Conservation (phyloP, 1,140 invertebrate genomes). For the Aphaenogaster ashmeadi region DNA sequence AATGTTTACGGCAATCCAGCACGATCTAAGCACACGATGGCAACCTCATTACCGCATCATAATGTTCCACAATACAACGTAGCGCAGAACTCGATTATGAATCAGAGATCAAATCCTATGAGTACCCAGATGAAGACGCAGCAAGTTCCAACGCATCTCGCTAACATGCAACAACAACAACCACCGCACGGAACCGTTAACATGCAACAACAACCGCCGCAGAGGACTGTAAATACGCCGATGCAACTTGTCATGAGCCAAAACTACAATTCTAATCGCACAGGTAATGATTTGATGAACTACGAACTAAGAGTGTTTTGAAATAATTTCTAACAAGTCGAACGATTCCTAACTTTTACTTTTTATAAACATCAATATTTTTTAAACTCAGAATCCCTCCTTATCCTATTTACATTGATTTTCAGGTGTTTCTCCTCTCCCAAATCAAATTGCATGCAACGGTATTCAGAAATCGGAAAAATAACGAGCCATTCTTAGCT, state of each 20-base stretch:
- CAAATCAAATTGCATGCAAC: constrained; percentile 79
- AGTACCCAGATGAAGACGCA: constrained; percentile 84
- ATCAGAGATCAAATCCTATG: constrained; percentile 83
- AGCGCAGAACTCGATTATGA: constrained; percentile 81
- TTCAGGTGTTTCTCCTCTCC: constrained; percentile 74
- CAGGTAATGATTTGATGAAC: constrained; percentile 77
- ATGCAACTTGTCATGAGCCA: constrained; percentile 85
- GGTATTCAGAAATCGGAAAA: constrained; percentile 78
- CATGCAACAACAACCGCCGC: constrained; percentile 80
- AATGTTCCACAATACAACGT: constrained; percentile 83
- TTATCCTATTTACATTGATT: constrained; percentile 62
- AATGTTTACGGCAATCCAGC: constrained; percentile 80
- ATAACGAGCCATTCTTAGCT: constrained; percentile 58
- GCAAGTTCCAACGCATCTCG: constrained; percentile 82
- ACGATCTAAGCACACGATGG: constrained; percentile 83
- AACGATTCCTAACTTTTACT: background rate
- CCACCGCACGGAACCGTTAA: constrained; percentile 78
- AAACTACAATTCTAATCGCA: constrained; percentile 83
- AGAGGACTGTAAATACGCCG: constrained; percentile 79
- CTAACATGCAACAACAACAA: constrained; percentile 83
- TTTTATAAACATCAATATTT: constrained; percentile 6
- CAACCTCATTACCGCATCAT: constrained; percentile 81
- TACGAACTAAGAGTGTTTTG: background rate
- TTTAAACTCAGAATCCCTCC: background rate
- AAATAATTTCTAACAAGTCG: background rate